Base-by-base conservation (phyloP, 2,113 vertebrate genomes). In the Microcebus jonahi region DNA sequence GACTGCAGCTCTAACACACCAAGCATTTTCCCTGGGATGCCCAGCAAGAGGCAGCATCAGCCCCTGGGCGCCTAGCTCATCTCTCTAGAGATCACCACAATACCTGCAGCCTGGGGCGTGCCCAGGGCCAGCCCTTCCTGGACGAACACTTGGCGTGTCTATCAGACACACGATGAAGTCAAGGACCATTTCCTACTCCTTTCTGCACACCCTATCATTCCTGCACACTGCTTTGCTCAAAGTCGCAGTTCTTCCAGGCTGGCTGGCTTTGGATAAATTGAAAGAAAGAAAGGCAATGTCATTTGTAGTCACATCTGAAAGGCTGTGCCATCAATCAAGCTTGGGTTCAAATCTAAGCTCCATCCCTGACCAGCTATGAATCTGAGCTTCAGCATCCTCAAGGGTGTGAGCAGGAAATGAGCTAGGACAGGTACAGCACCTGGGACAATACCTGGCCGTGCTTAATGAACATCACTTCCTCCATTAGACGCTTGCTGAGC, bases 361-460 rank as follows among this genome's bases (percentile, higher is more conserved):
- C 36, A 63, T 21, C 10, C 17, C 31, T n/a, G 1, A 39, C 8
- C 3, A 82, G 48, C 75, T 71, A n/a, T 0, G 27, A 31, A 14
- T 36, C 53, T 45, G 79, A 91, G 65, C 53, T 36, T 48, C 3
- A 1, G 42, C 14, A 8, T 84, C 53, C 53, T 34, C 29, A 10
- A 9, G 17, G 1, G 55, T 18, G 34, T 23, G 80, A 65, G 31
- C 45, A 31, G 36, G 55, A 57, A 68, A 34, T 2, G 34, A 76
- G 27, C 34, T 0, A 34, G n/a, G 67, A 73, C 20, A 68, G 75
- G n/a, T 1, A 2, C 0, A 53, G n/a, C 6, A 11, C 39, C 34
- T 2, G 20, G 61, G 3, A 1, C 0, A 0, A 11, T 31, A 50
- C 8, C n/a, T 48, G 68, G 85, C 34, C 12, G 21, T 1, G 34